Base-by-base conservation (phyloP, 2,113 vertebrate species). In the Apeltes quadracus region DNA sequence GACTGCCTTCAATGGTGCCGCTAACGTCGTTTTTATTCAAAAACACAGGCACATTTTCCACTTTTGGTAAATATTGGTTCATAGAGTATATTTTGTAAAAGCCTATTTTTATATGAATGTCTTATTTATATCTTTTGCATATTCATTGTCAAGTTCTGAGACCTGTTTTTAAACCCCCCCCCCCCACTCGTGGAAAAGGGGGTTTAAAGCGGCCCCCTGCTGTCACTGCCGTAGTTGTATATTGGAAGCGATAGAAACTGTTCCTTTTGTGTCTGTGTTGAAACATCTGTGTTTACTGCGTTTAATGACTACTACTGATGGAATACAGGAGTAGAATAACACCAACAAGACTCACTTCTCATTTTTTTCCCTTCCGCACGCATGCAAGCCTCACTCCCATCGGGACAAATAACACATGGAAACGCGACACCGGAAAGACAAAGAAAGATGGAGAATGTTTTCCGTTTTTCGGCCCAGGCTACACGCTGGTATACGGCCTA, bases 71-170 rank as follows among this genome's bases (percentile, higher is more conserved):
- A 94, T 91, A 87, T 84, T 84, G 94, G 94, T 96, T 93, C 90
- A 95, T 90, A 97, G 95, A 97, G 91, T 97, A 94, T 97, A 97
- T 97, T 99, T 97, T 97, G 94, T 97, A 94, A 97, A 93, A 97
- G 93, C 95, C 93, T 98, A 98, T 98, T 98, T 99, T 98, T 98
- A 96, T 98, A 98, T 96, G 95, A 95, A 96, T 96, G 94, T 95
- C 94, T 97, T 97, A 98, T 99, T 98, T 98, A 98, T 98, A 95
- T 94, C 71, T 91, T 86, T 88, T 93, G 91, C 93, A 90, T 93
- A 89, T 86, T 92, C 90, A 82, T 55, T 83, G 87, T 93, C 89
- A 86, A 88, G 82, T 91, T 76, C 69, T 59, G 78, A 75, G 36
- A 54, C 80, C 81, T 93, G 91, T 87, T 93, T 93, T 73, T 68